phyloP scores from a whole-genome alignment of 2,797 vertebrate species.

The Vireo griseus region DNA sequence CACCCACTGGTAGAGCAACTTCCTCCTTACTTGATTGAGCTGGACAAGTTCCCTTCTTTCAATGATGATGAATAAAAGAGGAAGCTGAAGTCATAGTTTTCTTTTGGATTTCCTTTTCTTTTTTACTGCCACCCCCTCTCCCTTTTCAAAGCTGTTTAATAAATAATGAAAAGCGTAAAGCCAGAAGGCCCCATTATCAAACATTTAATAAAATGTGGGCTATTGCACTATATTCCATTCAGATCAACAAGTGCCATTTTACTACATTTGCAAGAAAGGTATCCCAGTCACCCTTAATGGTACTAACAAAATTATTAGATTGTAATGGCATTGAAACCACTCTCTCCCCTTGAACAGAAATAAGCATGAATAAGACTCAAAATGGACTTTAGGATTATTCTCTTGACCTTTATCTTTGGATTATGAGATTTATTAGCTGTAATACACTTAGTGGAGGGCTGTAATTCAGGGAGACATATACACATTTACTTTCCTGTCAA shows the following conservation, averaged over 20 bases:
- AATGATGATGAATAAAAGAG: neutral
- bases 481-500: neutral
- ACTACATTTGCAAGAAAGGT: neutral
- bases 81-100: constrained; percentile 9
- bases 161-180: neutral
- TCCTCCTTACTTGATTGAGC: neutral
- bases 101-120: neutral
- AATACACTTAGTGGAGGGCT: constrained; percentile 5
- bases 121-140: fast-evolving
- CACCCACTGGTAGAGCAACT: neutral
- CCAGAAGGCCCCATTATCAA: neutral
- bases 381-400: neutral
- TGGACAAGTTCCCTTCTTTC: neutral
- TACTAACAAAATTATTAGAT: neutral
- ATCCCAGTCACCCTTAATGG: neutral
- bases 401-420: constrained; percentile 37
- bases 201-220: neutral
- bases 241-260: neutral
- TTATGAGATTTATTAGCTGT: constrained; percentile 47
- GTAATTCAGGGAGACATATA: neutral
- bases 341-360: neutral
- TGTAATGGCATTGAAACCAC: fast-evolving
- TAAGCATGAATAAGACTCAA: neutral
- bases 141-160: neutral
- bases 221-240: neutral